Percentiles rank a stretch among this genome's conserved stretches.
These are phyloP conservation scores for Erebia epiphron DNA, from an alignment of 2,888 invertebrate species.

Conservation along the genomic window DNA sequence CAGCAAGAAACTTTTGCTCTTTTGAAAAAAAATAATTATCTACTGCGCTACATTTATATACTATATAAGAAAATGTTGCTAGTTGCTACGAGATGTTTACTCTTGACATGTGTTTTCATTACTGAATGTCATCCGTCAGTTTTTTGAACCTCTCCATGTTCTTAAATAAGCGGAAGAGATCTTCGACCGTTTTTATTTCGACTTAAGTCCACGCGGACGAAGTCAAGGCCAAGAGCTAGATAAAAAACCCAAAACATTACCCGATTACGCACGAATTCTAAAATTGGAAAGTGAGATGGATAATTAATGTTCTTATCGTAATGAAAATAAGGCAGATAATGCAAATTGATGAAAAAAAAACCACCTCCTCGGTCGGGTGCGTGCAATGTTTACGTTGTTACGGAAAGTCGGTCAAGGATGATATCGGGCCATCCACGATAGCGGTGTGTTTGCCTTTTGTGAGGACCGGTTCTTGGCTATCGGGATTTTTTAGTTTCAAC, in stretches of 20 bases:
- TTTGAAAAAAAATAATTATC: no score
- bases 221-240: not conserved
- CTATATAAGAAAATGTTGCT: no score
- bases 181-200: no score
- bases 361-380: constrained; percentile 7
- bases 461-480: constrained; percentile 13
- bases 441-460: constrained; percentile 24
- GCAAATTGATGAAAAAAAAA: constrained; percentile 15
- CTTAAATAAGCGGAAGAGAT: no score
- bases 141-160: no score
- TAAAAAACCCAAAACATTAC: not conserved
- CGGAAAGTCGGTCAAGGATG: constrained; percentile 34
- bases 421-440: constrained; percentile 18
- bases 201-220: no score
- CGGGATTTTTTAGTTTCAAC: constrained; percentile 8
- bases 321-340: constrained; percentile 20
- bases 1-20: no score
- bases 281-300: constrained; percentile 10
- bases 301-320: constrained; percentile 1
- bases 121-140: no score
- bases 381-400: constrained; percentile 32
- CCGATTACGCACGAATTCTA: not conserved
- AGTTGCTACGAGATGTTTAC: no score
- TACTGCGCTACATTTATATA: no score
- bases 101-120: no score